Percentiles rank a stretch among this genome's conserved stretches.
These are phyloP conservation scores for Drosophila prostipennis DNA, from an alignment of 2,888 invertebrate species.

Conservation along the genomic window DNA sequence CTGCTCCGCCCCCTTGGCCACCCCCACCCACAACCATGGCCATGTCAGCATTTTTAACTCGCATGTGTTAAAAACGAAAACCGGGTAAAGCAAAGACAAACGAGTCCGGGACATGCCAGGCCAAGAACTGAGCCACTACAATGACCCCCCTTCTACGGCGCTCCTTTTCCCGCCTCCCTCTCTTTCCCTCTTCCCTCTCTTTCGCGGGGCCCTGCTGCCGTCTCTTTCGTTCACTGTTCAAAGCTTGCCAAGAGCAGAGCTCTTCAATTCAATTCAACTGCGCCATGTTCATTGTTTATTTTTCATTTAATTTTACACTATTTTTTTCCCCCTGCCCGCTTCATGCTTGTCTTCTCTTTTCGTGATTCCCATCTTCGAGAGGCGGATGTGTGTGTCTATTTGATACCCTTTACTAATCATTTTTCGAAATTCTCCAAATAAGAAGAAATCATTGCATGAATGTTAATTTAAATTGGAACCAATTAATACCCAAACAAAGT, in stretches of 20 bases:
- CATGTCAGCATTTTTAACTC: slow-evolving; percentile 73
- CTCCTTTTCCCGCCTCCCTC: not conserved
- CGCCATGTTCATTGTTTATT: slow-evolving; percentile 77
- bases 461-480: too few species aligned
- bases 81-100: slow-evolving; percentile 56
- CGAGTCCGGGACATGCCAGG: slow-evolving; percentile 48
- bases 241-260: slow-evolving; percentile 49
- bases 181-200: slow-evolving; percentile 4
- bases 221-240: slow-evolving; percentile 16
- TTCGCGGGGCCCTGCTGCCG: slow-evolving; percentile 11
- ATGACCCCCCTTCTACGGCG: slow-evolving; percentile 13
- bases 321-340: slow-evolving; percentile 28
- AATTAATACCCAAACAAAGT: too few species aligned
- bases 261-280: slow-evolving; percentile 74
- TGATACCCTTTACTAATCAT: slow-evolving; percentile 5
- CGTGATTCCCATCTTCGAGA: slow-evolving; percentile 6
- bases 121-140: slow-evolving; percentile 46
- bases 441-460: too few species aligned
- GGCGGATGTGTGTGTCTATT: slow-evolving; percentile 9
- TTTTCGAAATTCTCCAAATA: too few species aligned
- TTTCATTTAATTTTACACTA: slow-evolving; percentile 78
- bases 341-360: slow-evolving; percentile 3
- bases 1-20: not conserved
- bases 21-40: slow-evolving; percentile 18
- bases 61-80: slow-evolving; percentile 66